Conservation (phyloP, 1,140 invertebrate genomes). For the Micrasema minimum region DNA sequence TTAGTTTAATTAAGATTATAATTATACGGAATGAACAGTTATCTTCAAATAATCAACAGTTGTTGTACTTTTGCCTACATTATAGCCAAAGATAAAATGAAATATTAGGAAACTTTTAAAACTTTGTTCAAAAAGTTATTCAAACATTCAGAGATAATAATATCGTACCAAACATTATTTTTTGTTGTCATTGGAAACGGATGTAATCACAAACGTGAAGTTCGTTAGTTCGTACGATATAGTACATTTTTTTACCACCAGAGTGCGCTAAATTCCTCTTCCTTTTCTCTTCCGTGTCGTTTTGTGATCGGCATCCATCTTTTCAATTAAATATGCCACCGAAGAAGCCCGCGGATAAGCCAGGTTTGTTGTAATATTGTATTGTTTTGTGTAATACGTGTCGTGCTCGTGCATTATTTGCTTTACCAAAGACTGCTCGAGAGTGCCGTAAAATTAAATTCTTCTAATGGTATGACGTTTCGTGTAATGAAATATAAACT, state of each 20-base stretch:
- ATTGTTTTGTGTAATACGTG: constrained; percentile 18
- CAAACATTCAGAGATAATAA: too few relatives aligned
- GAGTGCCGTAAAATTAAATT: constrained; percentile 5
- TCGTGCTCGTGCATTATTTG: constrained; percentile 12
- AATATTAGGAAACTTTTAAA: not conserved
- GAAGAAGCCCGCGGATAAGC: constrained; percentile 53
- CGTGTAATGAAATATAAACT: constrained; percentile 21
- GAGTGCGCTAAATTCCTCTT: constrained; percentile 19
- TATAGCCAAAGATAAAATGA: too few relatives aligned
- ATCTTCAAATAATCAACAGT: too few relatives aligned
- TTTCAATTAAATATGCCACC: constrained; percentile 51
- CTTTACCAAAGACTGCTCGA: not conserved
- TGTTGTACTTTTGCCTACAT: too few relatives aligned
- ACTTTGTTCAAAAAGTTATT: constrained; percentile 23
- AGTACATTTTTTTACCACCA: constrained; percentile 6
- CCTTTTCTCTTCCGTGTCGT: constrained; percentile 41
- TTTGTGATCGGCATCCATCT: constrained; percentile 49
- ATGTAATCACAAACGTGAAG: constrained; percentile 36
- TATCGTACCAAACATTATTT: too few relatives aligned
- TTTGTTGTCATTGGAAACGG: constrained; percentile 47
- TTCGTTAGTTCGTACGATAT: constrained; percentile 1
- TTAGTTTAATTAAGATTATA: too few relatives aligned
- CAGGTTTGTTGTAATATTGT: constrained; percentile 40
- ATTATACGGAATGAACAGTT: too few relatives aligned
- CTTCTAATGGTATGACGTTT: constrained; percentile 31